Evolutionary conservation across 2,797 vertebrate genomes (phyloP).

Genomic region (Ibycter americanus): DNA sequence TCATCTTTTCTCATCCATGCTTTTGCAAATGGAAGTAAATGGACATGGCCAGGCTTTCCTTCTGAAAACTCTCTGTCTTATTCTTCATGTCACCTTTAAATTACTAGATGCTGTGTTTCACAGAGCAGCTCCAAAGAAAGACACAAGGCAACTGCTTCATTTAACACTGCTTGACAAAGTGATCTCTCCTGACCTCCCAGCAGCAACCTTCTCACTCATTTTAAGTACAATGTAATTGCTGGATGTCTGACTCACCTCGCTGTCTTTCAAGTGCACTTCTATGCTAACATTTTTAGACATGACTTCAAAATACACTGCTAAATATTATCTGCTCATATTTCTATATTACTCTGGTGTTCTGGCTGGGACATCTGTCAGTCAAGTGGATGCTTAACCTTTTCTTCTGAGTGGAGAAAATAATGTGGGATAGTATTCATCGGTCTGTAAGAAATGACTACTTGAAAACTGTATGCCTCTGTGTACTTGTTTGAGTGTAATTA

Average conservation of each 20-base stretch:
- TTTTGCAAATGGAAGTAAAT: not conserved
- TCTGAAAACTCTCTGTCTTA: not conserved
- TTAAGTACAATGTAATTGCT: constrained; percentile 48
- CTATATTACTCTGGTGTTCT: not conserved
- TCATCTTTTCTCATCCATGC: not conserved
- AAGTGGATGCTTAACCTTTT: not conserved
- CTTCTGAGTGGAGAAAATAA: not conserved
- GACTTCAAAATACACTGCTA: constrained; percentile 12
- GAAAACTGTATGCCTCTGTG: not conserved
- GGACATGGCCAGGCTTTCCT: not conserved
- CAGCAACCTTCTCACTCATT: constrained; percentile 27
- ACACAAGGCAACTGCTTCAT: constrained; percentile 22
- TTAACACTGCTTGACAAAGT: constrained; percentile 38
- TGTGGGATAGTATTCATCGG: not conserved
- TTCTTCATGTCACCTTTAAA: constrained; percentile 19
- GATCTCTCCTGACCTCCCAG: constrained; percentile 43
- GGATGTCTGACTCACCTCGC: not conserved
- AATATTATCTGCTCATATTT: not conserved
- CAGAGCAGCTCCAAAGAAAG: not conserved
- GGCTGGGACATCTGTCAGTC: not conserved
- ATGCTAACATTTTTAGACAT: constrained; percentile 22
- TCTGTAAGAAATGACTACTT: not conserved
- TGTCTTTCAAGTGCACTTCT: constrained; percentile 24
- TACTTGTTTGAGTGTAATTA: not conserved
- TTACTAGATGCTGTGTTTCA: not conserved